phyloP scores from a whole-genome alignment of 1,140 invertebrate genomes.

The Cotesia glomerata region DNA sequence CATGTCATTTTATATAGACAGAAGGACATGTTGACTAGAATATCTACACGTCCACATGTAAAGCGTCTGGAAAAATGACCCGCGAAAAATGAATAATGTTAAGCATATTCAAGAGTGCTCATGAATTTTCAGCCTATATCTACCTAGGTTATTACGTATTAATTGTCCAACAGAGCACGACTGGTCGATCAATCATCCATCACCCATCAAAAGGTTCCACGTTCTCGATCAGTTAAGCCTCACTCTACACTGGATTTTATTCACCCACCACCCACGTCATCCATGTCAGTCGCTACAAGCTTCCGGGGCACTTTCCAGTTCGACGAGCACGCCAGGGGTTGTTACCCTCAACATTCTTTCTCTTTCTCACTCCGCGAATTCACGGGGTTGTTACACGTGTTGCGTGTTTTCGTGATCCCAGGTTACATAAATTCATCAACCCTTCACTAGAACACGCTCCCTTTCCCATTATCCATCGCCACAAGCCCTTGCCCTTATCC shows the following conservation, averaged over 20 bases:
- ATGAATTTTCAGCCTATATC: background rate
- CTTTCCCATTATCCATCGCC: background rate
- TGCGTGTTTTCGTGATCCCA: background rate
- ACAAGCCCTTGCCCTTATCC: background rate
- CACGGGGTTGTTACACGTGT: background rate
- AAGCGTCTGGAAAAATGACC: too few relatives aligned
- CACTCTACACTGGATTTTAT: background rate
- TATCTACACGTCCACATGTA: too few relatives aligned
- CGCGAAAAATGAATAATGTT: too few relatives aligned
- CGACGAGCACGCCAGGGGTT: constrained; percentile 1
- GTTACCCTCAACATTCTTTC: background rate
- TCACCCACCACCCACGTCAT: background rate
- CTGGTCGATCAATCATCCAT: constrained; percentile 4
- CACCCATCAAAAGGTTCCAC: background rate
- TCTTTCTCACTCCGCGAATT: background rate
- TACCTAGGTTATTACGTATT: background rate
- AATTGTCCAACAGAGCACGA: constrained; percentile 8
- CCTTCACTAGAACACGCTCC: background rate
- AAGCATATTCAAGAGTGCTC: background rate
- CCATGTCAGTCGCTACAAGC: background rate
- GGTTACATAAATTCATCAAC: background rate
- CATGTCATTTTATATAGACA: too few relatives aligned
- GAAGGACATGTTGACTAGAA: too few relatives aligned
- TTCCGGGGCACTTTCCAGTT: background rate
- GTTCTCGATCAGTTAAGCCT: background rate